These are phyloP conservation scores for Papilio elwesi DNA, from an alignment of 2,888 invertebrate genomes.

Conservation along the genomic window DNA sequence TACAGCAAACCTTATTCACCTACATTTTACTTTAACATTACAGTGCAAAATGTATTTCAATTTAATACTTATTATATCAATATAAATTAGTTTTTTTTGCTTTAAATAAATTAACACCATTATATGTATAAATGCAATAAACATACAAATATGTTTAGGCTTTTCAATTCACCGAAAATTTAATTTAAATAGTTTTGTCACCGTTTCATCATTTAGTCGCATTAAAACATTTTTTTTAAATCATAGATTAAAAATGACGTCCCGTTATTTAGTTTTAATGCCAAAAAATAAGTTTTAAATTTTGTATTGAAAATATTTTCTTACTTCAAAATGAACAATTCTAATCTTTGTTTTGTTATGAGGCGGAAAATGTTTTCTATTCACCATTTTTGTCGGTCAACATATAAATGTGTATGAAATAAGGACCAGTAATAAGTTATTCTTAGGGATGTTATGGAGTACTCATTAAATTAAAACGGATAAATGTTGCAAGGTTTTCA, in stretches of 20 bases:
- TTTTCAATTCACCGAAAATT: background rate
- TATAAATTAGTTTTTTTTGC: constrained; percentile 42
- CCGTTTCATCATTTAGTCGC: background rate
- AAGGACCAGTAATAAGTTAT: no score
- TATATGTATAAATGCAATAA: constrained; percentile 15
- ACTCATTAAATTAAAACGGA: no score
- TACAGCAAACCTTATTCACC: constrained; percentile 57
- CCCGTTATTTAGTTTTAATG: background rate
- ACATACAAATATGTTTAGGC: constrained; percentile 14
- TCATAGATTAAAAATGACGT: background rate
- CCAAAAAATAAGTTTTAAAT: background rate
- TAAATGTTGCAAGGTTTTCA: no score
- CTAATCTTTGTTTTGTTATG: background rate
- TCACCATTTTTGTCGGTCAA: background rate
- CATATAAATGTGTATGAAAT: background rate
- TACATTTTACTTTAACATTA: constrained; percentile 56
- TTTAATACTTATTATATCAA: constrained; percentile 48
- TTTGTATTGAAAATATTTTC: background rate
- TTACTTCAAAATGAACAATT: background rate
- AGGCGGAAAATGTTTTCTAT: background rate
- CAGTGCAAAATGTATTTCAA: constrained; percentile 63
- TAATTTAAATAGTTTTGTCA: background rate
- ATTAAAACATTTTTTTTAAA: background rate
- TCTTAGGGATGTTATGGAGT: no score
- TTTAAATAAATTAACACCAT: constrained; percentile 11